phyloP scores from a whole-genome alignment of 2,888 invertebrate genomes.

The Meta bourneti region DNA sequence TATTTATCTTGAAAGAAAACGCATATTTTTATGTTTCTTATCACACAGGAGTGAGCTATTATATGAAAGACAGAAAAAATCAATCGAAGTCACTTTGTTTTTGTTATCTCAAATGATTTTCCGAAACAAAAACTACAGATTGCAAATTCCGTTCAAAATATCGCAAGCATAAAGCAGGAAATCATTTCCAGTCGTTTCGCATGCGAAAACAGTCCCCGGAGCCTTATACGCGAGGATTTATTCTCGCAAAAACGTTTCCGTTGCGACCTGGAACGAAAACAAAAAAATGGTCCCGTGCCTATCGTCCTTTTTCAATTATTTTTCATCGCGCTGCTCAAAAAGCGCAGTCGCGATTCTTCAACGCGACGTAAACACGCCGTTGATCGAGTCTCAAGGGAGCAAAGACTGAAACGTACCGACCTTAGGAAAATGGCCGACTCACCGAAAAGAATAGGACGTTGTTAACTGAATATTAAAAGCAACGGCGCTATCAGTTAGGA shows the following conservation, averaged over 20 bases:
- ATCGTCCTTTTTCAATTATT: constrained; percentile 1
- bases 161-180: background rate
- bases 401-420: background rate
- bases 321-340: background rate
- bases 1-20: too few relatives aligned
- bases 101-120: background rate
- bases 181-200: background rate
- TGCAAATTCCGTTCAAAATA: background rate
- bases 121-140: background rate
- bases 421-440: background rate
- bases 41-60: too few relatives aligned
- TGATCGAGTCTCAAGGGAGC: background rate
- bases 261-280: background rate
- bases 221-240: background rate
- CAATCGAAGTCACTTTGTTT: too few relatives aligned
- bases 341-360: background rate
- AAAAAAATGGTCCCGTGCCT: background rate
- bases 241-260: background rate
- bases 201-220: background rate
- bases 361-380: background rate
- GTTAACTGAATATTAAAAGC: constrained; percentile 41
- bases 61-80: too few relatives aligned
- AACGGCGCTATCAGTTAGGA: background rate
- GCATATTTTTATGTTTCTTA: too few relatives aligned
- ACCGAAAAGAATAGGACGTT: background rate